phyloP scores from a whole-genome alignment of 2,113 vertebrate species.

The Archocentrus centrarchus region DNA sequence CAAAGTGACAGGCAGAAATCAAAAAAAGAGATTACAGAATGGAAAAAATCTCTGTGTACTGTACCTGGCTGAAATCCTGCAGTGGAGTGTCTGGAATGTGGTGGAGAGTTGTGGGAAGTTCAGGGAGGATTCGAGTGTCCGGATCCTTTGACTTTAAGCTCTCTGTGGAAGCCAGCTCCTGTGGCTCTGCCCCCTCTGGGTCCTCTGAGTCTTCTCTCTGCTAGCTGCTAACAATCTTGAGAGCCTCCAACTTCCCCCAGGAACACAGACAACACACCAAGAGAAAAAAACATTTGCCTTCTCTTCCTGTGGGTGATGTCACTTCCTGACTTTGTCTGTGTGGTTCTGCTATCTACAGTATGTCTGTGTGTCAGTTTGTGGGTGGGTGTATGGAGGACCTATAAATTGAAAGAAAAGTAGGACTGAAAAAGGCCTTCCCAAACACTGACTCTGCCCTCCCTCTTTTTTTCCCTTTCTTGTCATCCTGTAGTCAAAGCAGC shows the following conservation, averaged over 20 bases:
- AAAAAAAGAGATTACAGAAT: slow-evolving; percentile 23
- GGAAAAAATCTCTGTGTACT: slow-evolving; percentile 49
- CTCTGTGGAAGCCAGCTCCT: slow-evolving; percentile 52
- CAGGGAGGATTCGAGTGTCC: slow-evolving; percentile 48
- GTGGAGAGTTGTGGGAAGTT: slow-evolving; percentile 64
- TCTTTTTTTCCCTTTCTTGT: slow-evolving; percentile 35
- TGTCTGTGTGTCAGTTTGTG: slow-evolving; percentile 50
- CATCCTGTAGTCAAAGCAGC: slow-evolving; percentile 45
- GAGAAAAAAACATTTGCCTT: slow-evolving; percentile 77
- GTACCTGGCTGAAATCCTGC: slow-evolving; percentile 76
- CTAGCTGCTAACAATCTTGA: slow-evolving; percentile 38
- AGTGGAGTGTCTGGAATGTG: slow-evolving; percentile 63
- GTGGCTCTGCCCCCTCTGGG: slow-evolving; percentile 47
- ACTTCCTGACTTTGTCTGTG: slow-evolving; percentile 89
- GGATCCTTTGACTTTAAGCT: slow-evolving; percentile 46
- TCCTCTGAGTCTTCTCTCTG: slow-evolving; percentile 50
- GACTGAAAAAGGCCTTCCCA: slow-evolving; percentile 51
- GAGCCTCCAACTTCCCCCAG: slow-evolving; percentile 58
- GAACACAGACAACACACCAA: slow-evolving; percentile 47
- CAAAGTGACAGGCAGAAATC: not conserved
- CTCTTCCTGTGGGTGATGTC: slow-evolving; percentile 87
- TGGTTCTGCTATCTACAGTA: slow-evolving; percentile 49
- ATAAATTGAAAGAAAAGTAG: slow-evolving; percentile 69
- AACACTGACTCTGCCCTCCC: slow-evolving; percentile 38
- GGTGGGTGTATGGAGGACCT: slow-evolving; percentile 66